Percentiles rank a stretch among this genome's conserved stretches.
Evolutionary conservation across 2,888 invertebrate species (phyloP).

Genomic region (Dicyrtoma fusca): DNA sequence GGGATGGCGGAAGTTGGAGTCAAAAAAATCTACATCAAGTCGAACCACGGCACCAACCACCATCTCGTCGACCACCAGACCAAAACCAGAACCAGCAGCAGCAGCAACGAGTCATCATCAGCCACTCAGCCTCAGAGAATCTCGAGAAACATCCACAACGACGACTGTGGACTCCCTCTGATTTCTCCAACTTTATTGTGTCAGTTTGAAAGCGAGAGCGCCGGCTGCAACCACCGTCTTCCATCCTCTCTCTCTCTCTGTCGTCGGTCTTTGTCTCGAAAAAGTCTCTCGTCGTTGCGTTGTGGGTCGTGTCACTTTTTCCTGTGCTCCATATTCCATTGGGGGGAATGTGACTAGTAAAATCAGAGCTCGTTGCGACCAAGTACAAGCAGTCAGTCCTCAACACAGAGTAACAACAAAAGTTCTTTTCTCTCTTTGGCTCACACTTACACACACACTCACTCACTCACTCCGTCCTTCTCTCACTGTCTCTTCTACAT

Average conservation of each 20-base stretch:
- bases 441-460: neutral
- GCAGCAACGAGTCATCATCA: slow-evolving; percentile 14
- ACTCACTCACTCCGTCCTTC: slow-evolving; percentile 15
- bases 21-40: neutral
- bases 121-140: slow-evolving; percentile 14
- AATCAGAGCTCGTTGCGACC: neutral
- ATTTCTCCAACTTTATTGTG: slow-evolving; percentile 23
- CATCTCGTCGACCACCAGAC: neutral
- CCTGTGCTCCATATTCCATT: neutral
- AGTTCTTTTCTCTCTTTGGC: slow-evolving; percentile 4
- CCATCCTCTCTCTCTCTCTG: slow-evolving; percentile 14
- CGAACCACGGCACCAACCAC: neutral
- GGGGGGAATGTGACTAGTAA: neutral
- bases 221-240: slow-evolving; percentile 24
- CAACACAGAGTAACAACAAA: slow-evolving; percentile 1
- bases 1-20: neutral
- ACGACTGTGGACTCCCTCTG: slow-evolving; percentile 21
- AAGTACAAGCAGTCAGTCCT: neutral
- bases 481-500: neutral
- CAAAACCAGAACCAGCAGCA: neutral
- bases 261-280: neutral
- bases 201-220: slow-evolving; percentile 31
- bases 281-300: slow-evolving; percentile 1
- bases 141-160: neutral
- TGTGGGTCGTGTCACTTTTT: slow-evolving; percentile 15